Evolutionary conservation across 2,797 vertebrate genomes (phyloP).

Genomic region (Pantherophis vulpinus): DNA sequence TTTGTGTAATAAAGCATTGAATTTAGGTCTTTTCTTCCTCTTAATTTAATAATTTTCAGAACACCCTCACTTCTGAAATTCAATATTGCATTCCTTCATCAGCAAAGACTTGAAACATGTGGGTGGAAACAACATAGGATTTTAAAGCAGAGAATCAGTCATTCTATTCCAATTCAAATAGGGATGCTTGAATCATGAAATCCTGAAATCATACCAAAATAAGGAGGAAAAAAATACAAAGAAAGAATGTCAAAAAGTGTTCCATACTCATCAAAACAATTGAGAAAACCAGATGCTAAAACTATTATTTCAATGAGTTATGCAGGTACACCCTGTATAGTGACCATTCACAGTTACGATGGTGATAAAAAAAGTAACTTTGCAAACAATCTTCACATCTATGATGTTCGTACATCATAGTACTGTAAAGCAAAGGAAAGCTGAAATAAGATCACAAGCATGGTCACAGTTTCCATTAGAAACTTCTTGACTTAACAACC

Average conservation of each 20-base stretch:
- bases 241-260: not conserved
- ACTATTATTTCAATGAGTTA: not conserved
- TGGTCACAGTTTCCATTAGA: not conserved
- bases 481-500: not conserved
- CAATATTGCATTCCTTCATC: conserved; percentile 32
- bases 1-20: not conserved
- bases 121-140: conserved; percentile 42
- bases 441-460: not conserved
- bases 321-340: not conserved
- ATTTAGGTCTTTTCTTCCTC: conserved; percentile 12
- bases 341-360: not conserved
- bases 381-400: not conserved
- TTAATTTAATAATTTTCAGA: conserved; percentile 18
- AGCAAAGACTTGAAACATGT: conserved; percentile 10
- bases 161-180: conserved; percentile 45
- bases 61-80: conserved; percentile 34
- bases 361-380: not conserved
- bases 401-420: not conserved
- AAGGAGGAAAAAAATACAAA: not conserved
- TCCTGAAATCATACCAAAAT: not conserved
- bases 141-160: conserved; percentile 1
- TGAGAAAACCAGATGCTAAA: conserved; percentile 43
- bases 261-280: not conserved
- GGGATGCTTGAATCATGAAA: conserved; percentile 31
- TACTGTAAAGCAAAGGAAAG: not conserved